Evolutionary conservation across 2,888 invertebrate genomes (phyloP).

Genomic region (Zelleria hepariella): DNA sequence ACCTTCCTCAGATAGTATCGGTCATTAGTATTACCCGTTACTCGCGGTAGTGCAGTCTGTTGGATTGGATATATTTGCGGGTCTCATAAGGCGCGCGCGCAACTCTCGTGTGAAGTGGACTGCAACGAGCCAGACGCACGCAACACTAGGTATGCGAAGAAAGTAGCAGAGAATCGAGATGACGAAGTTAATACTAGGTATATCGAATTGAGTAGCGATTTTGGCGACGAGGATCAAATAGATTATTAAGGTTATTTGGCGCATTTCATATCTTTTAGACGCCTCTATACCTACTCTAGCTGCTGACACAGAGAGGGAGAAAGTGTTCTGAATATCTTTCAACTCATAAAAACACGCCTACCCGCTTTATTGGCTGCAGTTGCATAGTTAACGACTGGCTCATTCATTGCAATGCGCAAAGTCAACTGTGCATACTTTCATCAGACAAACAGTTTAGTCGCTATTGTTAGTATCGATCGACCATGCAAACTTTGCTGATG

Average conservation of each 20-base stretch:
- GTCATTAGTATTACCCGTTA: neutral
- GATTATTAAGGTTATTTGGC: too few relatives aligned
- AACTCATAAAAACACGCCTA: neutral
- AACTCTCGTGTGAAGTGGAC: conserved; percentile 55
- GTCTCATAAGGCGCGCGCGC: conserved; percentile 30
- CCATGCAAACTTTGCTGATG: neutral
- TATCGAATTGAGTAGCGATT: neutral
- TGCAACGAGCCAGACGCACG: conserved; percentile 48
- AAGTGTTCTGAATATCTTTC: too few relatives aligned
- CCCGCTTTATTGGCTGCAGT: neutral
- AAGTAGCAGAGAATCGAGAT: conserved; percentile 23
- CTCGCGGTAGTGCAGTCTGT: neutral
- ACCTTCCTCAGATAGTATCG: neutral
- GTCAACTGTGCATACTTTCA: neutral
- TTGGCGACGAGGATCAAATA: neutral
- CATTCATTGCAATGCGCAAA: neutral
- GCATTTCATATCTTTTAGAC: too few relatives aligned
- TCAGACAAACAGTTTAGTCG: neutral
- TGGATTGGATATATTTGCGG: conserved; percentile 12
- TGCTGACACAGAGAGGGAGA: too few relatives aligned
- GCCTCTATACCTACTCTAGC: too few relatives aligned
- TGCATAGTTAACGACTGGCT: neutral
- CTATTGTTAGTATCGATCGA: neutral
- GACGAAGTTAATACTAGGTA: neutral
- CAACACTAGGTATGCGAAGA: conserved; percentile 57